Base-by-base conservation (phyloP, 2,797 vertebrate species). In the Enteromius trimaculatus region DNA sequence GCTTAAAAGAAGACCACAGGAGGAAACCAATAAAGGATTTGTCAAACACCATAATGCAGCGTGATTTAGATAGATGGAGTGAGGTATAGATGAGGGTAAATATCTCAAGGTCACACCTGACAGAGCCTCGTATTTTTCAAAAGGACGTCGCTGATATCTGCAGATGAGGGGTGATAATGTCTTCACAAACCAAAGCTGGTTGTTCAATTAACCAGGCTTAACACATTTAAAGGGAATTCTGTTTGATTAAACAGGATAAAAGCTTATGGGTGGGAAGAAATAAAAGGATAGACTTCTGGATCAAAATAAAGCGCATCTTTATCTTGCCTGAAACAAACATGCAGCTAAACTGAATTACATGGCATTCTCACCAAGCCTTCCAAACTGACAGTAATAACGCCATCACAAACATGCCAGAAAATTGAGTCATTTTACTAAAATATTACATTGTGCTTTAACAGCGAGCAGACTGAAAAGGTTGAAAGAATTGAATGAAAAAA, bases 21-120 rank as follows among this genome's bases (percentile, higher is more conserved):
- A 88, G 71, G 85, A 88, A 87, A 88, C 60, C 84, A 88, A 91
- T 82, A 88, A 89, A 89, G 85, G 68, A 87, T 86, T 91, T 88
- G 91, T 87, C 75, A 90, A 90, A 91, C 70, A 74, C 62, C 66
- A 58, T 60, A 81, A 92, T 91, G 88, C 65, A 31, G 88, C 85
- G 79, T 72, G 31, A 91, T 87, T 21, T 37, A 79, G 58, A 51
- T 34, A 21, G 37, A 62, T 8, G 2, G 51, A 58, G 49, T 66
- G 72, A 53, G 58, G 77, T 65, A 47, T 49, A 79, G 17, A 62
- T 31, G 49, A 62, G 62, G 29, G 53, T 55, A 65, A 81, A 87
- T 84, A 82, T 82, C 68, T 62, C 69, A 84, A 89, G 75, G 75
- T 84, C 81, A 83, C 23, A 64, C 31, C 29, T 58, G 5, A 29